Base-by-base conservation (phyloP, 2,888 invertebrate species). In the Euclidia mi region DNA sequence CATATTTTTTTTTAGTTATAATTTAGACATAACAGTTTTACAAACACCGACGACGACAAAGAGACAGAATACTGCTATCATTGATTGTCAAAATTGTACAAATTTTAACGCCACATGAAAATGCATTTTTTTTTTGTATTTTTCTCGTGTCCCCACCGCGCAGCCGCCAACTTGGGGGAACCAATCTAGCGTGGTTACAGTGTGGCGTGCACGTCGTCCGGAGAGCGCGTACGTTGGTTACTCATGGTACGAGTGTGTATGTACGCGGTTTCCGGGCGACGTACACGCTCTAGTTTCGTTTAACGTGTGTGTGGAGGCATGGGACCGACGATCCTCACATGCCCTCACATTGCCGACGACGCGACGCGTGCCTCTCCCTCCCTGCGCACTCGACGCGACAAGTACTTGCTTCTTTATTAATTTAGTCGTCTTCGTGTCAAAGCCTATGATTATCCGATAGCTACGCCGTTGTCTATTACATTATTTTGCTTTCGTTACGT, bases 361-460 rank as follows among this genome's bases (percentile, higher is more conserved):
- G 56, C 60, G 60, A 61, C 60, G 51, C 65, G 62, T 78, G 79
- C 75, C 70, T 43, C 3, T 67, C 76, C 78, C 67, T 17, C 50
- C 62, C 62, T 57, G 72, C 79, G 71, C 78, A 66, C 59, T 70
- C 51, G 82, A 80, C 82, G 82, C 88, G 86, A 81, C 84, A 74
- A 81, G 83, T 84, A 63, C 74, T 84, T 82, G 87, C 79, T 76
- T 74, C 76, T 37, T 71, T 76, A 62, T 75, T 71, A 70, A 76
- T 80, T 84, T 79, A 65, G 79, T 87, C 84, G 72, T 67, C 67
- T 71, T 84, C 81, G 53, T 86, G 86, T 87, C 90, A 80, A 77
- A 90, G 89, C 89, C 85, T 86, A 81, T 85, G 84, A 78, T 84
- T 76, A 78, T 78, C 66, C 83, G 77, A 77, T 84, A 87, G 88